phyloP scores from a whole-genome alignment of 2,888 invertebrate genomes.

The Machimus atricapillus region DNA sequence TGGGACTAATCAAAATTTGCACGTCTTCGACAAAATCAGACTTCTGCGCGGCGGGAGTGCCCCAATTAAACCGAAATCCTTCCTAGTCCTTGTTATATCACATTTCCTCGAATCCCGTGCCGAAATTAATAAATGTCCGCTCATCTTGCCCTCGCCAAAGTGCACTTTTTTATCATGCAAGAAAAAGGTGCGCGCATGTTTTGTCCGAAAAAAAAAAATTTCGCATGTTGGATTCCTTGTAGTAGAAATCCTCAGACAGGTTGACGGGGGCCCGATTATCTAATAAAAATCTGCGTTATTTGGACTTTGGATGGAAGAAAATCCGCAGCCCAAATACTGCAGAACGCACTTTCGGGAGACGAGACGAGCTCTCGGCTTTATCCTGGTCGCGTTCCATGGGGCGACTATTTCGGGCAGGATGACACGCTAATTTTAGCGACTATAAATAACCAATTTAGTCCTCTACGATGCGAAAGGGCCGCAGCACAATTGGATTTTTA shows the following conservation, averaged over 20 bases:
- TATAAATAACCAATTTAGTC: background rate
- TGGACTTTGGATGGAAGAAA: background rate
- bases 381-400: background rate
- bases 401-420: background rate
- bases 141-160: background rate
- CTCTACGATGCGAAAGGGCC: background rate
- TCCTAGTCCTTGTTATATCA: background rate
- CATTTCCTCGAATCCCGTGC: background rate
- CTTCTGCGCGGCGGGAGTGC: background rate
- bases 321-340: background rate
- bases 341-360: background rate
- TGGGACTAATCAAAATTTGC: background rate
- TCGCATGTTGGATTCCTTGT: background rate
- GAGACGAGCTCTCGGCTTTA: background rate
- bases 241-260: background rate
- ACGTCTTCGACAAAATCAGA: background rate
- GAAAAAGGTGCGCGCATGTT: background rate
- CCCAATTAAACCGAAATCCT: background rate
- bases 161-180: background rate
- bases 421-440: background rate
- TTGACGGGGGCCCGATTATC: background rate
- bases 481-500: constrained; percentile 1
- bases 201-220: background rate
- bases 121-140: background rate
- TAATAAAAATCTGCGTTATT: background rate